Evolutionary conservation across 2,888 invertebrate species (phyloP).

Genomic region (Scaptomyza cyrtandrae): DNA sequence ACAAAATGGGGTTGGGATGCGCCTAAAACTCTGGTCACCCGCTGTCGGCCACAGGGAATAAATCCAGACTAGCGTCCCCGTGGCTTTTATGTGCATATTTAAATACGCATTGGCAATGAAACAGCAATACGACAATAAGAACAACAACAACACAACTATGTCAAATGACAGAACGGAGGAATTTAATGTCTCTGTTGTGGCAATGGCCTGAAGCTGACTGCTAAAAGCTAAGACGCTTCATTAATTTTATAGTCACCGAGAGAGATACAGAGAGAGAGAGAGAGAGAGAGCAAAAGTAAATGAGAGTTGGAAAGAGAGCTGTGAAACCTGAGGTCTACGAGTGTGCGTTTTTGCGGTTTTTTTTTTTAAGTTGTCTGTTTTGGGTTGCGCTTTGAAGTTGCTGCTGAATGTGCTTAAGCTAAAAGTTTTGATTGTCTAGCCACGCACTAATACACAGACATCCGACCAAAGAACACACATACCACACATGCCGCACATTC

Average conservation of each 20-base stretch:
- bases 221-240: conserved; percentile 68
- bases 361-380: conserved; percentile 24
- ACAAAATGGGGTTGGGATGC: conserved; percentile 37
- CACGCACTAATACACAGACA: conserved; percentile 55
- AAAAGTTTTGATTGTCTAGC: conserved; percentile 77
- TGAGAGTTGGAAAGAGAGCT: neutral
- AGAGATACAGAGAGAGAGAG: neutral
- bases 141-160: conserved; percentile 24
- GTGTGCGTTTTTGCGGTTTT: conserved; percentile 39
- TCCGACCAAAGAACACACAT: conserved; percentile 34
- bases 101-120: conserved; percentile 68
- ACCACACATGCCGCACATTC: conserved; percentile 41
- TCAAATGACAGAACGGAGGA: conserved; percentile 46
- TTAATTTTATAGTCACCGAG: conserved; percentile 71
- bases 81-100: conserved; percentile 71
- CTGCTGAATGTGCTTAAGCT: conserved; percentile 24
- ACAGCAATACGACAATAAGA: conserved; percentile 24
- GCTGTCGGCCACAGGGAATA: conserved; percentile 42
- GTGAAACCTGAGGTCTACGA: conserved; percentile 38
- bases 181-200: conserved; percentile 71
- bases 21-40: conserved; percentile 19
- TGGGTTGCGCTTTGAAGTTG: conserved; percentile 68
- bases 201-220: conserved; percentile 59
- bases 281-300: neutral
- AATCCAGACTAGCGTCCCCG: conserved; percentile 38